These are phyloP conservation scores for Rhamnusium bicolor DNA, from an alignment of 2,888 invertebrate species.

Conservation along the genomic window DNA sequence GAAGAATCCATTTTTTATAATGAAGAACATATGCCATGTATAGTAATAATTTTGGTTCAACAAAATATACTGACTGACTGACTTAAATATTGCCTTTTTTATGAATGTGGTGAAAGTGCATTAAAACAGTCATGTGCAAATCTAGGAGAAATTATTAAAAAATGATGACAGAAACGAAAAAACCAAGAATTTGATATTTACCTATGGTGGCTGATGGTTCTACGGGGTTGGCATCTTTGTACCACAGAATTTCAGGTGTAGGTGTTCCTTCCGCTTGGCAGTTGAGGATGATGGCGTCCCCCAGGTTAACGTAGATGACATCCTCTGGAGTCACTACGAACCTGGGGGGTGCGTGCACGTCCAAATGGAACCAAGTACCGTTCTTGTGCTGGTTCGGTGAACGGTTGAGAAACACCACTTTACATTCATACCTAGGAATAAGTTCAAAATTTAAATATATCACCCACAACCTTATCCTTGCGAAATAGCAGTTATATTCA, in stretches of 20 bases:
- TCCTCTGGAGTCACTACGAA: slow-evolving; percentile 96
- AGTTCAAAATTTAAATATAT: too few species aligned
- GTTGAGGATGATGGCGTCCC: slow-evolving; percentile 95
- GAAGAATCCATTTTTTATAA: too few species aligned
- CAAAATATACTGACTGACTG: too few species aligned
- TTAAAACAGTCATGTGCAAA: slow-evolving; percentile 31
- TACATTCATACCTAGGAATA: slow-evolving; percentile 70
- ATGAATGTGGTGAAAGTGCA: slow-evolving; percentile 9
- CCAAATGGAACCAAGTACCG: slow-evolving; percentile 98
- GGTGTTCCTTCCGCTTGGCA: slow-evolving; percentile 98
- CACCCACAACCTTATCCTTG: too few species aligned
- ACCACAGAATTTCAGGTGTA: slow-evolving; percentile 96
- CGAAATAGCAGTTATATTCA: too few species aligned
- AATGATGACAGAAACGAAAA: slow-evolving; percentile 4
- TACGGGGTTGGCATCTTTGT: slow-evolving; percentile 93
- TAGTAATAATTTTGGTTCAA: too few species aligned
- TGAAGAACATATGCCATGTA: too few species aligned
- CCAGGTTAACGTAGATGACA: slow-evolving; percentile 96
- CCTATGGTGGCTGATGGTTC: slow-evolving; percentile 88
- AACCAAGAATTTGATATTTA: slow-evolving; percentile 46
- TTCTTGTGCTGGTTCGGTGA: slow-evolving; percentile 93
- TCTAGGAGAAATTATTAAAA: slow-evolving; percentile 7
- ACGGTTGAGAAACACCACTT: slow-evolving; percentile 95
- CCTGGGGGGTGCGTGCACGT: slow-evolving; percentile 96
- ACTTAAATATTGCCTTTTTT: neutral